Evolutionary conservation across 2,888 invertebrate species (phyloP).

Genomic region (Anagyrus pseudococci): DNA sequence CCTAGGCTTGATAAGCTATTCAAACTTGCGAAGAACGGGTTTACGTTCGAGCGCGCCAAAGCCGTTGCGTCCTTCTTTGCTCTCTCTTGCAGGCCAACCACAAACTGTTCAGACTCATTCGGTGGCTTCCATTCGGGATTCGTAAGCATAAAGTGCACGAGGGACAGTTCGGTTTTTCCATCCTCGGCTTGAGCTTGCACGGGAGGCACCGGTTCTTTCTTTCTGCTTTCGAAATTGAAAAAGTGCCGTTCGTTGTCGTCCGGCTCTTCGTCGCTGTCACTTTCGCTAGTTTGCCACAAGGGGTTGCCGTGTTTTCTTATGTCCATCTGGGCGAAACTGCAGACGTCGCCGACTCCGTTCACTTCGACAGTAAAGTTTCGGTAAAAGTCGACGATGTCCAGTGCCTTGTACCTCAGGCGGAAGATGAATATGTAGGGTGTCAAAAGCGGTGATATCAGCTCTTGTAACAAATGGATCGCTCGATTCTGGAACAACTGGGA

Average conservation of each 20-base stretch:
- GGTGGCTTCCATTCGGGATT: conserved; percentile 93
- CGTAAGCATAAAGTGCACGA: conserved; percentile 93
- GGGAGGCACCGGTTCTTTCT: conserved; percentile 47
- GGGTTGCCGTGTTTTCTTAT: conserved; percentile 93
- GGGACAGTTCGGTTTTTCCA: conserved; percentile 95
- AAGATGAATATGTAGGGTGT: conserved; percentile 87
- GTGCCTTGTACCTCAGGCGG: conserved; percentile 77
- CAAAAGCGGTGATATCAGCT: conserved; percentile 87
- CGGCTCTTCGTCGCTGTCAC: conserved; percentile 46
- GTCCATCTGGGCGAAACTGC: conserved; percentile 92
- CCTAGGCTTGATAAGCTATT: conserved; percentile 68
- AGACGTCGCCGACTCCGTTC: conserved; percentile 96
- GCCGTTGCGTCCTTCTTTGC: conserved; percentile 57
- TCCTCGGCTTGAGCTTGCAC: conserved; percentile 82
- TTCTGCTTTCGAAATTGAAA: conserved; percentile 46
- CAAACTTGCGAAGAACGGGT: conserved; percentile 64
- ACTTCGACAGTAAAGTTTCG: conserved; percentile 95
- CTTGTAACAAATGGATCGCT: conserved; percentile 84
- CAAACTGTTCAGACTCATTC: conserved; percentile 74
- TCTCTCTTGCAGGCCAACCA: conserved; percentile 72
- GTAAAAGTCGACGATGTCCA: conserved; percentile 95
- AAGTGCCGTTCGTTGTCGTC: conserved; percentile 45
- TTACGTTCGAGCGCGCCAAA: conserved; percentile 44
- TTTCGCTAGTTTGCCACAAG: conserved; percentile 72
- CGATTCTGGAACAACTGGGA: conserved; percentile 93